Percentiles rank a stretch among this genome's conserved stretches.
Evolutionary conservation across 2,797 vertebrate species (phyloP).

Genomic region (Enteromius trimaculatus): DNA sequence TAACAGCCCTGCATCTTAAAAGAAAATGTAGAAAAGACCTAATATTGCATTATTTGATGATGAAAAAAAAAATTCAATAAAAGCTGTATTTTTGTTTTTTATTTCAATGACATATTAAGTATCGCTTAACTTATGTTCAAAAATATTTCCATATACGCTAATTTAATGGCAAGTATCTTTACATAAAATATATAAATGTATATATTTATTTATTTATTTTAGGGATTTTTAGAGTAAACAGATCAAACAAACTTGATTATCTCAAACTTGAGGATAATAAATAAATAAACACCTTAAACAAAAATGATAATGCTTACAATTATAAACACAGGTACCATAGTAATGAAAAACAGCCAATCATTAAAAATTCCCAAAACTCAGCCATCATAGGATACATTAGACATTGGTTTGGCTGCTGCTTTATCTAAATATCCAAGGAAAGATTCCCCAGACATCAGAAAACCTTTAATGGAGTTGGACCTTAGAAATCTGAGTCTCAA

Average conservation of each 20-base stretch:
- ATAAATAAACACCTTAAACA: too few species aligned
- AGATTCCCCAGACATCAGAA: background rate
- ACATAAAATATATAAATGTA: background rate
- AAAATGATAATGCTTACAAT: background rate
- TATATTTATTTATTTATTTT: too few species aligned
- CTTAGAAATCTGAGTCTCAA: background rate
- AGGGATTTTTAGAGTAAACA: too few species aligned
- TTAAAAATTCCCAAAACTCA: background rate
- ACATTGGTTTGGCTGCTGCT: background rate
- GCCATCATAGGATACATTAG: background rate
- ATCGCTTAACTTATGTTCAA: background rate
- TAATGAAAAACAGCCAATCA: too few species aligned
- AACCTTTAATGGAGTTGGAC: background rate
- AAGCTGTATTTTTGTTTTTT: background rate
- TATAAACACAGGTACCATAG: background rate
- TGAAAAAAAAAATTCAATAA: too few species aligned
- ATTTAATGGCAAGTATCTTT: background rate
- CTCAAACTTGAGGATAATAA: too few species aligned
- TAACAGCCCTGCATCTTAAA: background rate
- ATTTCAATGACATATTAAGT: background rate
- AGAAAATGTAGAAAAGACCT: background rate
- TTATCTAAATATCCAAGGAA: background rate
- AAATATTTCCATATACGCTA: background rate
- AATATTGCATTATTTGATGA: too few species aligned
- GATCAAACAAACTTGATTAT: too few species aligned